Base-by-base conservation (phyloP, 2,113 vertebrate genomes). In the Naja naja region DNA sequence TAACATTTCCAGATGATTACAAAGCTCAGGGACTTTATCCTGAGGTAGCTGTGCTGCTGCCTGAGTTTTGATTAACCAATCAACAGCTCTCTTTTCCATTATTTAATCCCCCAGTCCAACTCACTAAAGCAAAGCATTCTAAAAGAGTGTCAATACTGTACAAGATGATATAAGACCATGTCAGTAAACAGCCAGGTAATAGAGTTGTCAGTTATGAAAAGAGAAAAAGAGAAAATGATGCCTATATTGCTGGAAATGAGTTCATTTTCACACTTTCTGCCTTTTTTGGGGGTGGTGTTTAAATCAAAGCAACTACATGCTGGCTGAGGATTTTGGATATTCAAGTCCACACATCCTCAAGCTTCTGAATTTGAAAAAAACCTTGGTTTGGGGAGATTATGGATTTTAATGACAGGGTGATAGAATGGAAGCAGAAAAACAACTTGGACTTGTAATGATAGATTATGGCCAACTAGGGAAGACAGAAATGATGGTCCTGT, bases 21-120 rank as follows among this genome's bases (percentile, higher is more conserved):
- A 91, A 95, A 95, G 30, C 58, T 11, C 58, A 93, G 87, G 93
- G 90, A 92, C 56, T 93, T 93, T 93, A 93, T 91, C 93, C 94
- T 91, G 47, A 4, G 93, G 23, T 54, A 90, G 88, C 94, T 91
- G 22, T 90, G 89, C 87, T 55, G 93, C 85, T 95, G 56, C 0
- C 30, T 55, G 52, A 94, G 54, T 85, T 74, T 88, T 23, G 60
- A 91, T 91, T 64, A 95, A 92, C 0, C 0, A 92, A 55, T 89
- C 90, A 91, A 93, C 30, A 60, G 88, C 92, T 92, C 88, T 89
- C 90, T 30, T 53, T 81, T 30, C 64, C 22, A n/a, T 53, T 87
- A 90, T 93, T 93, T 93, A 94, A 85, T 94, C 93, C 92, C 89
- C 60, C 55, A 91, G 87, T 93, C 87, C 52, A 87, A 93, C 93